Percentiles rank a stretch among this genome's conserved stretches.
phyloP scores from a whole-genome alignment of 2,888 invertebrate species.

The Abrostola tripartita region DNA sequence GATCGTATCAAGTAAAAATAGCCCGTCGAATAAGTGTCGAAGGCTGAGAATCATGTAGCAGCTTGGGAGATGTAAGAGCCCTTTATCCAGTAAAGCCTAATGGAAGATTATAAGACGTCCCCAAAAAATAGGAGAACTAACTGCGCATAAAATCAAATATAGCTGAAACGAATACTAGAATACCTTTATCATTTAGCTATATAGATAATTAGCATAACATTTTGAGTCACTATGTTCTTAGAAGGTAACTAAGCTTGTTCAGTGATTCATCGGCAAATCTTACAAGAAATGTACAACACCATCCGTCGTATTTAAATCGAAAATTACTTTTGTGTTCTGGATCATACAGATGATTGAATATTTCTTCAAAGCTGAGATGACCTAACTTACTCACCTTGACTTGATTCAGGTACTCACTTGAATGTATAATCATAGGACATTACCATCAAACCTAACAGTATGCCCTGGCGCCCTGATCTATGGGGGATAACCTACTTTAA shows the following conservation, averaged over 20 bases:
- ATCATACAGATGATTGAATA: too few species aligned
- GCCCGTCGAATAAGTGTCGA: conserved; percentile 1
- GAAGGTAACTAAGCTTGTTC: conserved; percentile 28
- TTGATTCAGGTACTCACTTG: too few species aligned
- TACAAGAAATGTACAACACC: conserved; percentile 1
- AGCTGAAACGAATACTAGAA: conserved; percentile 14
- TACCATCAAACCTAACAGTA: too few species aligned
- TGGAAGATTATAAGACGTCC: neutral
- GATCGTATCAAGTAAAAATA: conserved; percentile 42
- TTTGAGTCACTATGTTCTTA: conserved; percentile 45
- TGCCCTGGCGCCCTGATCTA: too few species aligned
- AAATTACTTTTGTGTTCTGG: too few species aligned
- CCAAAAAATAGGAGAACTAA: neutral
- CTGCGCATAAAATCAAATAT: conserved; percentile 9
- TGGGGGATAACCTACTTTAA: too few species aligned
- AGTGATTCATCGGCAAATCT: conserved; percentile 38
- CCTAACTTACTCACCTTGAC: too few species aligned
- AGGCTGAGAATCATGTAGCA: neutral
- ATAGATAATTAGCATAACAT: conserved; percentile 37
- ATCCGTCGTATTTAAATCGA: neutral
- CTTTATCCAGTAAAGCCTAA: neutral
- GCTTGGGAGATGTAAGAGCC: neutral
- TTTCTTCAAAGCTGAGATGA: too few species aligned
- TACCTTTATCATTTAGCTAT: conserved; percentile 27
- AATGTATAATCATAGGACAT: too few species aligned